Conservation (phyloP, 2,113 vertebrate species). For the Buteo buteo region DNA sequence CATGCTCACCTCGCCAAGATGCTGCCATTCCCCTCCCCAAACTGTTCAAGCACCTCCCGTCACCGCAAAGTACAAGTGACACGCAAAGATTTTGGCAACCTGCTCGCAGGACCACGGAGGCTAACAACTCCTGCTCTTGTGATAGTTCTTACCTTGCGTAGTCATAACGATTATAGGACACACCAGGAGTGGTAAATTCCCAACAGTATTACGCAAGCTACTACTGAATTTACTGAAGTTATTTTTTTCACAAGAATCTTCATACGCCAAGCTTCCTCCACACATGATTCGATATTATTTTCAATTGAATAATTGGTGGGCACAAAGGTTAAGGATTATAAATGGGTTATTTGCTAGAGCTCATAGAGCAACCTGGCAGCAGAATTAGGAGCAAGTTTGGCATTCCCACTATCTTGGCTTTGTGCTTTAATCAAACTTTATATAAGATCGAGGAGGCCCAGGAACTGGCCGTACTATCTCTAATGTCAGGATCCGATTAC, state of each 20-base stretch:
- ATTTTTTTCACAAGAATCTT: not conserved
- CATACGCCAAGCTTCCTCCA: not conserved
- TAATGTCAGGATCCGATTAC: conserved; percentile 37
- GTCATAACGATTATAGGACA: not conserved
- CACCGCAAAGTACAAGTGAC: fast-evolving
- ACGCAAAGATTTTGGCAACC: not conserved
- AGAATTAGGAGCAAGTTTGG: not conserved
- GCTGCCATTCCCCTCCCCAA: not conserved
- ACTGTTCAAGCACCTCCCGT: fast-evolving
- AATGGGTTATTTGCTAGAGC: not conserved
- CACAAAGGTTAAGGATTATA: not conserved
- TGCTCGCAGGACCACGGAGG: not conserved
- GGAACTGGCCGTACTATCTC: not conserved
- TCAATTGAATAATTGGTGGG: not conserved
- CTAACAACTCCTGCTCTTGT: not conserved
- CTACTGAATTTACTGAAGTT: not conserved
- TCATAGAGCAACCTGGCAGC: not conserved
- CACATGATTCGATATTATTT: not conserved
- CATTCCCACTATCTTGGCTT: not conserved
- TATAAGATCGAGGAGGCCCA: conserved; percentile 36
- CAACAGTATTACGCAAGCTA: not conserved
- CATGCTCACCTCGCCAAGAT: fast-evolving
- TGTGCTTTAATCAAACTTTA: conserved; percentile 30
- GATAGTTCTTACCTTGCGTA: not conserved
- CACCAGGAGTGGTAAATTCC: not conserved